phyloP scores from a whole-genome alignment of 2,888 invertebrate genomes.

The Salticus scenicus region DNA sequence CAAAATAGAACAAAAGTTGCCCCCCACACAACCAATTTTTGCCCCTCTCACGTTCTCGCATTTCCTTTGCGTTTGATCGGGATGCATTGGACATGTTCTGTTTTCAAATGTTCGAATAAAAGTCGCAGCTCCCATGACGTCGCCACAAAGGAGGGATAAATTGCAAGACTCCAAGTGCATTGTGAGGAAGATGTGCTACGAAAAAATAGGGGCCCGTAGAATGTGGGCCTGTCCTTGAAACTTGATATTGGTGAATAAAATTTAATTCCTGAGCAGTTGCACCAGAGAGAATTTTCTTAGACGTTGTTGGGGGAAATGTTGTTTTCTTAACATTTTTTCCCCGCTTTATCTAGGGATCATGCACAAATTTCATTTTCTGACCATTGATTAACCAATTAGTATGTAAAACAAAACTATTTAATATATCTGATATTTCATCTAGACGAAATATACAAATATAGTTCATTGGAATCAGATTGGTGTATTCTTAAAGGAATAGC shows the following conservation, averaged over 20 bases:
- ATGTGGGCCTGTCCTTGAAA: not conserved
- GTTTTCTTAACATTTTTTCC: not conserved
- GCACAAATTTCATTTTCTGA: no score
- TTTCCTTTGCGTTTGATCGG: conserved; percentile 12
- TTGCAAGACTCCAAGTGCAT: not conserved
- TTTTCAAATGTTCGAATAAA: conserved; percentile 9
- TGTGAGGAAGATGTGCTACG: not conserved
- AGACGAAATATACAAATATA: no score
- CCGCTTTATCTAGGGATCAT: not conserved
- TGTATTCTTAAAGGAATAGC: no score
- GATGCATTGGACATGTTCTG: conserved; percentile 12
- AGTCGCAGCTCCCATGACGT: not conserved
- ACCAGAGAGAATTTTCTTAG: not conserved
- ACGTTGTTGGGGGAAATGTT: not conserved
- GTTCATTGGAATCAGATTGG: no score
- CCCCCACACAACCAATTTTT: not conserved
- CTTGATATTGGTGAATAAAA: conserved; percentile 5
- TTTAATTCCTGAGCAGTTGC: conserved; percentile 11
- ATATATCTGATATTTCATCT: no score
- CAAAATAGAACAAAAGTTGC: conserved; percentile 2
- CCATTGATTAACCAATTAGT: no score
- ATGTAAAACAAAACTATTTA: no score
- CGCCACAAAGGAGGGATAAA: conserved; percentile 16
- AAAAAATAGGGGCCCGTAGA: not conserved
- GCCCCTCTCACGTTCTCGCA: not conserved